Evolutionary conservation across 2,113 vertebrate species (phyloP), one percentile per base, ranked within the genome.

Genomic region (Arvicanthis niloticus): DNA sequence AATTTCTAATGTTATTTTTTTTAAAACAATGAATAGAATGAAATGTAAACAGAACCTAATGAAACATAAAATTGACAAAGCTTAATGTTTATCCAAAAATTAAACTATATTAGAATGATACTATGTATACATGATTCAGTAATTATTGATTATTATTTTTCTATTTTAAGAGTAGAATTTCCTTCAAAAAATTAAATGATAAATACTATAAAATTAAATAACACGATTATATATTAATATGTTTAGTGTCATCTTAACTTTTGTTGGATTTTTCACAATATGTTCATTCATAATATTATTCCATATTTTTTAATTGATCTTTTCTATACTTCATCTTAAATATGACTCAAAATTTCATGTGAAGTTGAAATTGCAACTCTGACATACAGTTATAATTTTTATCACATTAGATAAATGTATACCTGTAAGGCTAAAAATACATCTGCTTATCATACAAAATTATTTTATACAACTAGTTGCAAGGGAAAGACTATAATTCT

Each of bases 301-400:
- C 31, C 16, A 19, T 70, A 75, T 87, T 9, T 56, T 40, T 86
- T 89, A 91, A 68, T 87, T 75, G 7, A 75, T 0, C 1, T 26
- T 68, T 37, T n/a, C 86, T 93, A 2, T 72, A 19, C 2, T 31
- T 72, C 15, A 16, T 77, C 11, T 62, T 53, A 65, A 29, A 16
- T 86, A 76, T 78, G 9, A 89, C 93, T 5, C 42, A 68, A 93
- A 91, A 94, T 29, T 80, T 88, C 5, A 92, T 4, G n/a, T 78
- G 22, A 88, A 78, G 3, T 67, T 78, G 29, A 88, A 82, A 1
- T 60, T 92, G 58, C 22, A 53, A 0, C 6, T 89, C 91, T 65
- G 4, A 67, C n/a, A 51, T 48, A 45, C 0, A 19, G 0, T 73
- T 76, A 73, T 34, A 81, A 81, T 3, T 95, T 48, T 42, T 87